A percentile compares a stretch with the other conserved stretches of the same genome.
These are phyloP conservation scores for Sebastes steindachneri DNA, from an alignment of 2,797 vertebrate species.

Conservation along the genomic window DNA sequence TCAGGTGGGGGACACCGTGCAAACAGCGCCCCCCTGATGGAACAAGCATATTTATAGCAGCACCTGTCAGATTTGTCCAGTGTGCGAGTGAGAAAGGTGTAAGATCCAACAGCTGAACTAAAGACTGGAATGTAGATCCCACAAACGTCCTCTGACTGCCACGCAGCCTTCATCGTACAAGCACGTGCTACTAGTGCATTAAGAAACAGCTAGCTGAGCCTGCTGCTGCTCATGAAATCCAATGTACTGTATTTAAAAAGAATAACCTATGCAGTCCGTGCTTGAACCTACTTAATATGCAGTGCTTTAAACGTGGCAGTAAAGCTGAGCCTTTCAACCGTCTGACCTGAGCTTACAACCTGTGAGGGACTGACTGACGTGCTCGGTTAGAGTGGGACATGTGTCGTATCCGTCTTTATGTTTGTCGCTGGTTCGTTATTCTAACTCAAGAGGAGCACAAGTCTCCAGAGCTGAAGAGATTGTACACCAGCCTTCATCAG, in stretches of 20 bases:
- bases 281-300: conserved; percentile 47
- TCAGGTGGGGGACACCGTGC: conserved; percentile 13
- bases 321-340: conserved; percentile 34
- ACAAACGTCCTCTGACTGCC: conserved; percentile 42
- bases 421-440: conserved; percentile 24
- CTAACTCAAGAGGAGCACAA: conserved; percentile 26
- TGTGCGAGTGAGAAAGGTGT: conserved; percentile 41
- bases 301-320: conserved; percentile 53
- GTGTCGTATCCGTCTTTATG: conserved; percentile 6
- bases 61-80: conserved; percentile 44
- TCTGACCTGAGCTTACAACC: conserved; percentile 10
- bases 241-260: conserved; percentile 60
- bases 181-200: conserved; percentile 30
- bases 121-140: conserved; percentile 49
- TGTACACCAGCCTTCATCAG: neutral
- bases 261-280: conserved; percentile 57
- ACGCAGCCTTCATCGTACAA: conserved; percentile 45
- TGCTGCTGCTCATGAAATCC: conserved; percentile 49
- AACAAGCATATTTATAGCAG: conserved; percentile 45
- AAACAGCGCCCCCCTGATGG: conserved; percentile 11
- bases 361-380: conserved; percentile 10
- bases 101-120: conserved; percentile 50
- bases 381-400: neutral
- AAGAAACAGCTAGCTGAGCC: conserved; percentile 24
- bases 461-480: conserved; percentile 20